These are phyloP conservation scores for Nicator chloris DNA, from an alignment of 2,113 vertebrate species.

Conservation along the genomic window DNA sequence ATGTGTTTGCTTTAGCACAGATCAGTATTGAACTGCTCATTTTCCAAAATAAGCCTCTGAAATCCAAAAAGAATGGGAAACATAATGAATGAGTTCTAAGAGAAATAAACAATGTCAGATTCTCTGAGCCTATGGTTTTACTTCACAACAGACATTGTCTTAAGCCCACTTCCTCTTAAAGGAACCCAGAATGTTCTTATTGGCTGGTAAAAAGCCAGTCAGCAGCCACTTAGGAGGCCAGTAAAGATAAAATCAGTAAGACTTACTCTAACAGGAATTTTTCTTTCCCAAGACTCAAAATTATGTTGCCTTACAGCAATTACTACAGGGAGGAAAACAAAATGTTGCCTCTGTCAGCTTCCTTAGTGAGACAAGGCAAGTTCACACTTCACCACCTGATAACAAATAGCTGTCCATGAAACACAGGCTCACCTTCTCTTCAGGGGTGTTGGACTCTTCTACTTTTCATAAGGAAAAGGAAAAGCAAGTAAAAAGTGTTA, in stretches of 20 bases:
- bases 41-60: slow-evolving; percentile 52
- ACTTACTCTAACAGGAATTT: slow-evolving; percentile 41
- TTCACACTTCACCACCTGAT: slow-evolving; percentile 55
- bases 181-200: not conserved
- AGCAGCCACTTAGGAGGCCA: not conserved
- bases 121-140: slow-evolving; percentile 42
- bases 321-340: slow-evolving; percentile 58
- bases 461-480: not conserved
- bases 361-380: slow-evolving; percentile 45
- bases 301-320: slow-evolving; percentile 57
- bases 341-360: slow-evolving; percentile 56
- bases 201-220: slow-evolving; percentile 56
- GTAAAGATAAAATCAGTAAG: slow-evolving; percentile 60
- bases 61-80: slow-evolving; percentile 69
- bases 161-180: slow-evolving; percentile 57
- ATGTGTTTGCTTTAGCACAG: slow-evolving; percentile 48
- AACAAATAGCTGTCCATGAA: slow-evolving; percentile 38
- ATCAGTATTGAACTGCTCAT: slow-evolving; percentile 55
- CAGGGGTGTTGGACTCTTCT: not conserved
- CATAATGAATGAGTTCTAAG: slow-evolving; percentile 55
- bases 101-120: slow-evolving; percentile 66
- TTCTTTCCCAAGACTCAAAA: slow-evolving; percentile 64
- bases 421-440: slow-evolving; percentile 39
- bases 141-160: slow-evolving; percentile 32
- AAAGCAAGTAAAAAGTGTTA: not conserved